Conservation (phyloP, 2,113 vertebrate genomes). For the Pelvicachromis taeniatus region DNA sequence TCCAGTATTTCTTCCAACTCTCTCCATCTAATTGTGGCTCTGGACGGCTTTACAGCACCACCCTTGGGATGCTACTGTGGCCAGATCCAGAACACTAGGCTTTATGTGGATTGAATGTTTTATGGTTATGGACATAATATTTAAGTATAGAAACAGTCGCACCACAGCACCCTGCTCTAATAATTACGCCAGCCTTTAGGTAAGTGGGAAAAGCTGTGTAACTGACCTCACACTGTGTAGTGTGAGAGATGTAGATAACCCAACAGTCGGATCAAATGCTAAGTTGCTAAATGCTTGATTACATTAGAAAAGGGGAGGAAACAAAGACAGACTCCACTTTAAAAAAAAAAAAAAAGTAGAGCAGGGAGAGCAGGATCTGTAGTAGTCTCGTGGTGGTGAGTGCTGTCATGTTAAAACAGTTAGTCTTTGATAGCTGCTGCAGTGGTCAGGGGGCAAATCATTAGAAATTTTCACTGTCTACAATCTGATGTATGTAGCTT, state of each 20-base stretch:
- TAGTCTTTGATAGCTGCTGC: slow-evolving; percentile 44
- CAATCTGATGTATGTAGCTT: slow-evolving; percentile 20
- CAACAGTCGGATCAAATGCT: neutral
- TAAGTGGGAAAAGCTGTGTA: slow-evolving; percentile 26
- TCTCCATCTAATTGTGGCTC: slow-evolving; percentile 51
- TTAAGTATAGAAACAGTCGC: slow-evolving; percentile 65
- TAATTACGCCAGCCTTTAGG: slow-evolving; percentile 43
- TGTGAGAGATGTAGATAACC: neutral
- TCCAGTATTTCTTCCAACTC: slow-evolving; percentile 50
- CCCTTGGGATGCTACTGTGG: slow-evolving; percentile 64
- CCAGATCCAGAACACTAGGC: slow-evolving; percentile 65
- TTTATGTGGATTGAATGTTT: slow-evolving; percentile 71
- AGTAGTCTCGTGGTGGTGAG: neutral
- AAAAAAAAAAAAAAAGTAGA: too few relatives aligned
- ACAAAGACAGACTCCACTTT: neutral
- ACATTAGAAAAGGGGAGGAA: neutral
- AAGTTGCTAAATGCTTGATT: neutral
- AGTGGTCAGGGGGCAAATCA: slow-evolving; percentile 52
- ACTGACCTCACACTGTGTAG: neutral
- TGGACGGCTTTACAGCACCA: slow-evolving; percentile 56
- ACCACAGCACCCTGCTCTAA: slow-evolving; percentile 28
- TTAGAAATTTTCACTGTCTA: slow-evolving; percentile 55
- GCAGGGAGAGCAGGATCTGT: neutral
- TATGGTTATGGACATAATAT: slow-evolving; percentile 69
- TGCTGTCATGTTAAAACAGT: slow-evolving; percentile 49